Evolutionary conservation across 2,113 vertebrate genomes (phyloP).

Genomic region (Genyomyrus donnyi): DNA sequence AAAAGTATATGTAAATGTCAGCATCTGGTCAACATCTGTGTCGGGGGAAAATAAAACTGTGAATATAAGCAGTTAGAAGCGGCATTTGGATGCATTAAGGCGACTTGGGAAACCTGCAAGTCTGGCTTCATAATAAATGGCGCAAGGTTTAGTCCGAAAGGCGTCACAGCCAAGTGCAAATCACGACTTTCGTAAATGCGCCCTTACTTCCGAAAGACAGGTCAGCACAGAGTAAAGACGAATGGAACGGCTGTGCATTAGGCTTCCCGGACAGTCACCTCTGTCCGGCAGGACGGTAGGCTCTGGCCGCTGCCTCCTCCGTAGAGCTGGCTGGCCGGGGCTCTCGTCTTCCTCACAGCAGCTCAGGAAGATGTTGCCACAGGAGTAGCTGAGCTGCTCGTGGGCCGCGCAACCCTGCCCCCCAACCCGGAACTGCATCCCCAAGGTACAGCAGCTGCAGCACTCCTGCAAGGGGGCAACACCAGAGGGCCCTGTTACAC

Average conservation of each 20-base stretch:
- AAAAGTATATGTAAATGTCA: slow-evolving; percentile 36
- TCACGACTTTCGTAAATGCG: background rate
- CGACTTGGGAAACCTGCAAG: background rate
- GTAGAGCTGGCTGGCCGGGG: slow-evolving; percentile 55
- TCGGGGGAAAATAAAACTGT: background rate
- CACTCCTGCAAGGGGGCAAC: slow-evolving; percentile 66
- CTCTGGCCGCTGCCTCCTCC: slow-evolving; percentile 55
- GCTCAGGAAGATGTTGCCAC: slow-evolving; percentile 76
- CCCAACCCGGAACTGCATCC: slow-evolving; percentile 61
- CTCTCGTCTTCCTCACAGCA: slow-evolving; percentile 77
- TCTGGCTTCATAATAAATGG: background rate
- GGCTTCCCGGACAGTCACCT: slow-evolving; percentile 52
- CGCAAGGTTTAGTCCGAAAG: background rate
- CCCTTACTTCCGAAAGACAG: background rate
- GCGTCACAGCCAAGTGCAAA: background rate
- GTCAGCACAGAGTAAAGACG: background rate
- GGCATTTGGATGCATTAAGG: slow-evolving; percentile 1
- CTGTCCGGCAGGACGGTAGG: slow-evolving; percentile 54
- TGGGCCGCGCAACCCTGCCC: slow-evolving; percentile 64
- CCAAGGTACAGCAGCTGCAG: slow-evolving; percentile 84
- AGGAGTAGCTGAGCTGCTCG: slow-evolving; percentile 76
- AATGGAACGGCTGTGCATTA: background rate
- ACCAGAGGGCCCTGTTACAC: slow-evolving; percentile 16
- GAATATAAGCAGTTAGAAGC: background rate
- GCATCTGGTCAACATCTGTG: slow-evolving; percentile 20